Base-by-base conservation (phyloP, 2,888 invertebrate species). In the Dioctria linearis region DNA sequence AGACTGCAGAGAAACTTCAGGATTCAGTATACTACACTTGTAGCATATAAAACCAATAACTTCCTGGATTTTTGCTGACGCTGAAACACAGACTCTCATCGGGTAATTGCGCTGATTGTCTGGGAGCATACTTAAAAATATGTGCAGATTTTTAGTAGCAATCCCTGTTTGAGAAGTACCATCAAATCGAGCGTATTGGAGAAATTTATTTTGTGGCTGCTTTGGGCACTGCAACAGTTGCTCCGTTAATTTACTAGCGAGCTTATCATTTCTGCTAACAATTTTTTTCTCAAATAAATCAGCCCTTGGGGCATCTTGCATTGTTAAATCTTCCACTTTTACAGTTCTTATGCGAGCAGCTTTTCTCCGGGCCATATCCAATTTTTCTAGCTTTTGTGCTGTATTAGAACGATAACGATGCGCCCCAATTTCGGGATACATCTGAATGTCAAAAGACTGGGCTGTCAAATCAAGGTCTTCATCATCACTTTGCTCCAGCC, bases 21-120 rank as follows among this genome's bases (percentile, higher is more conserved):
- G 92, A 86, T 92, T 92, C 85, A 91, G 91, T 83, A 92, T 91
- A 87, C 93, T 93, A 86, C 85, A 94, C 90, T 96, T 95, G 87
- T 96, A 96, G 89, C 97, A 95, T 85, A 96, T 96, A 79, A 98
- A 93, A 51, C 98, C 98, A 86, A 98, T 96, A 49, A 98, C 91
- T 87, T 98, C 98, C 85, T 92, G 91, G 79, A 98, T 95, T 90
- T 95, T 96, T 42, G 98, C 97, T 85, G 92, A 93, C 25, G 95
- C 93, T 81, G 96, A 91, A 76, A 97, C 95, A 85, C 94, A 93
- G 78, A 97, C 92, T 85, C 93, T 92, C 87, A 98, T 90, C 0
- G 98, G 97, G 89, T 96, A 97, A 84, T 94, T 93, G 83, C 96
- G 92, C 83, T 95, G 93, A 80, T 94, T 93, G 82, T 93, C 93